These are phyloP conservation scores for Drosophila sp. DNA, from an alignment of 1,140 invertebrate species.

Conservation along the genomic window DNA sequence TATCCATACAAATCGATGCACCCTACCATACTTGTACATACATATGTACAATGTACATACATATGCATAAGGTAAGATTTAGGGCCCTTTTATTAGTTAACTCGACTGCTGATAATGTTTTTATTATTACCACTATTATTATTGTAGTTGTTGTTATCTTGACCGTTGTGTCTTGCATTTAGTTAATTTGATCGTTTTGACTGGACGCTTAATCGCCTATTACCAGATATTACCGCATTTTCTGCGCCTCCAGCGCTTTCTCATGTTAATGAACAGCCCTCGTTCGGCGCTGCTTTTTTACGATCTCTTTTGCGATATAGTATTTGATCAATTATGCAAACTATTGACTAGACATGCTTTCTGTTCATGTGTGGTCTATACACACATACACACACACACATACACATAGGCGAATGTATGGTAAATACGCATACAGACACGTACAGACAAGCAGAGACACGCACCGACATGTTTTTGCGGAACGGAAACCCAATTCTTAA, in stretches of 20 bases:
- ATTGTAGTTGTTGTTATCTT: conserved; percentile 2
- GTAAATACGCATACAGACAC: not conserved
- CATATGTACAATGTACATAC: not conserved
- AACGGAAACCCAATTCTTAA: conserved; percentile 22
- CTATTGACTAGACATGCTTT: conserved; percentile 17
- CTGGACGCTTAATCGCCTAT: conserved; percentile 35
- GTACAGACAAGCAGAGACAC: not conserved
- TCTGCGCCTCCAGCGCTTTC: conserved; percentile 34
- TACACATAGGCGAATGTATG: too few relatives aligned
- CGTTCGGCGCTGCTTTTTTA: conserved; percentile 10
- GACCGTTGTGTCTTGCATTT: conserved; percentile 35
- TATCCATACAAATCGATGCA: too few relatives aligned
- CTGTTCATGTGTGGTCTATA: not conserved
- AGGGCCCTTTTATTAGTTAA: conserved; percentile 48
- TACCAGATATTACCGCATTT: conserved; percentile 49
- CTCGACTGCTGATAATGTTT: conserved; percentile 17
- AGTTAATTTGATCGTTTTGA: conserved; percentile 42
- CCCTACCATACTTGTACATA: too few relatives aligned
- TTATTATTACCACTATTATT: conserved; percentile 8
- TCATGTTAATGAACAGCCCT: conserved; percentile 37
- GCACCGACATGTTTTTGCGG: conserved; percentile 1
- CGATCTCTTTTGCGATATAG: conserved; percentile 11
- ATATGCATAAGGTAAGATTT: conserved; percentile 27
- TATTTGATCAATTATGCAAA: conserved; percentile 43
- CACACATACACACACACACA: not conserved